Conservation (phyloP, 2,113 vertebrate species). For the Lutjanus erythropterus region DNA sequence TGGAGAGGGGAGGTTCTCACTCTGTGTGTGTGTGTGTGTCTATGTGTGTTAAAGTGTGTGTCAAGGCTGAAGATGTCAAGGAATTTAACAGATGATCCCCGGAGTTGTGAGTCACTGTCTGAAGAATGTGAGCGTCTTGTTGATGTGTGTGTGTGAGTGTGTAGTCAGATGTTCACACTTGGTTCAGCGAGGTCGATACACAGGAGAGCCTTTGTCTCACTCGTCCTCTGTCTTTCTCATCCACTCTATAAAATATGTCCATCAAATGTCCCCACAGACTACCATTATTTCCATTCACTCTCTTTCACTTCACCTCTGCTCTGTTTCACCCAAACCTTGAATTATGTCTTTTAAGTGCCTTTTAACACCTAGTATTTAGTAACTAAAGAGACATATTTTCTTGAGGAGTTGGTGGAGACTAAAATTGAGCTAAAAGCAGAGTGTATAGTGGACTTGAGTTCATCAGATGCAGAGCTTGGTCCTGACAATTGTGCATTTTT, state of each 20-base stretch:
- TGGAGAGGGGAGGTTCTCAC: neutral
- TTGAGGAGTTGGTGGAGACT: neutral
- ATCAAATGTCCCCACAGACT: conserved; percentile 21
- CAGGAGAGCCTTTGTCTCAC: conserved; percentile 56
- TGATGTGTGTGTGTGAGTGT: neutral
- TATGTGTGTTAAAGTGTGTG: conserved; percentile 4
- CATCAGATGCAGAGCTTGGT: no score
- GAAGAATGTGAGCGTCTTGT: conserved; percentile 19
- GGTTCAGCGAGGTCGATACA: conserved; percentile 28
- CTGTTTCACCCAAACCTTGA: neutral
- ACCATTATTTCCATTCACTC: conserved; percentile 15
- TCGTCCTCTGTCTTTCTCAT: conserved; percentile 54
- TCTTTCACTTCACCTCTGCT: neutral
- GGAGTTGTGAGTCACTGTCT: conserved; percentile 68
- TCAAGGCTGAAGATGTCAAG: conserved; percentile 27
- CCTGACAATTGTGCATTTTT: no score
- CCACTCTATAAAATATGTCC: conserved; percentile 32
- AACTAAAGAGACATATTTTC: no score
- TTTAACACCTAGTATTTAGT: no score
- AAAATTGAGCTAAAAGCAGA: no score
- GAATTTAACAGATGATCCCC: conserved; percentile 58
- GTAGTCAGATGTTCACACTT: neutral
- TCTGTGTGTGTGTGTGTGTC: neutral
- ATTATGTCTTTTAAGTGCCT: neutral
- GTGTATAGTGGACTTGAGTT: no score